phyloP scores from a whole-genome alignment of 2,113 vertebrate genomes.

The Brienomyrus brachyistius region DNA sequence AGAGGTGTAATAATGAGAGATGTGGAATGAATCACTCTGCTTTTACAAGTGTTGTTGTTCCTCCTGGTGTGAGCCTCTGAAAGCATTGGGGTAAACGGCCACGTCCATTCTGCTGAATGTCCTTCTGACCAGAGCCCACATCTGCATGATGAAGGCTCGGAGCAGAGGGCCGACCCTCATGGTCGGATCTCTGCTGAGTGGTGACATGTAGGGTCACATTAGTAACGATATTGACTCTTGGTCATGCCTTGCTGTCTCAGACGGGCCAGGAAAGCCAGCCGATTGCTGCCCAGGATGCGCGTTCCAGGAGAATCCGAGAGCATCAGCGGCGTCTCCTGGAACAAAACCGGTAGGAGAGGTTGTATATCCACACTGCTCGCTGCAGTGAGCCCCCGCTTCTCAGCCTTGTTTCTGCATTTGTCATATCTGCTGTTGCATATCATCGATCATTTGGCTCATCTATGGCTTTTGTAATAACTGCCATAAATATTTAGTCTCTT shows the following conservation, averaged over 20 bases:
- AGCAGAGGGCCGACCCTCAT: background rate
- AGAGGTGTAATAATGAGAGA: background rate
- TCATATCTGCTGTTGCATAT: background rate
- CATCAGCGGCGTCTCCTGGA: slow-evolving; percentile 74
- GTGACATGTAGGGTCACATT: background rate
- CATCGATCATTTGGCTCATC: background rate
- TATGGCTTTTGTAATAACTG: background rate
- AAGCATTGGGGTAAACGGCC: background rate
- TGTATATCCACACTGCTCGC: background rate
- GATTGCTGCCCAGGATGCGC: slow-evolving; percentile 45
- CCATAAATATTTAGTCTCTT: background rate
- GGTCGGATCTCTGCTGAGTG: background rate
- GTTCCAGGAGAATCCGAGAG: slow-evolving; percentile 52
- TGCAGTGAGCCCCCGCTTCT: no score
- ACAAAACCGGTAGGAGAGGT: slow-evolving; percentile 67
- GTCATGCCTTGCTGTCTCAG: background rate
- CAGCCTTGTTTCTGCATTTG: background rate
- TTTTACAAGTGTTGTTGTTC: background rate
- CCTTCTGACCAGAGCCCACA: background rate
- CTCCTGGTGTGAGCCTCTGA: background rate
- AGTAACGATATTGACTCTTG: background rate
- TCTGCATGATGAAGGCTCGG: background rate
- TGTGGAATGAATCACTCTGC: background rate
- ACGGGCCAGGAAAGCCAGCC: slow-evolving; percentile 19
- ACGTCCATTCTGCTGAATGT: background rate